Evolutionary conservation across 2,113 vertebrate species (phyloP).

Genomic region (Noctilio leporinus): DNA sequence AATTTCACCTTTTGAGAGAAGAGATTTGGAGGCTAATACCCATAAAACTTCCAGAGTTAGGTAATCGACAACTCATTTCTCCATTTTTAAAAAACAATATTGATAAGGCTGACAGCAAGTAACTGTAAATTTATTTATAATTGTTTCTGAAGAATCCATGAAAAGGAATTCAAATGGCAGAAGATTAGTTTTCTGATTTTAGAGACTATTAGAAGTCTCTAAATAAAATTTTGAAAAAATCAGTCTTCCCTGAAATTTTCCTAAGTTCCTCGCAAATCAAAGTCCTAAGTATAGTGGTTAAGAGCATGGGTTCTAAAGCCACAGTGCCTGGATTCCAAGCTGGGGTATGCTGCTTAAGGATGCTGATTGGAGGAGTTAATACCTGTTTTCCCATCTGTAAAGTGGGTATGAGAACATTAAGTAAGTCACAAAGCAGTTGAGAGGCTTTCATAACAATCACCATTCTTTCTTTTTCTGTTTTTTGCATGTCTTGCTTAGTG

Average conservation of each 20-base stretch:
- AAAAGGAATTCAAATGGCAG: background rate
- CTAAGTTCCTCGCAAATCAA: background rate
- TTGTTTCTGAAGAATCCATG: background rate
- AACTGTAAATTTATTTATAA: background rate
- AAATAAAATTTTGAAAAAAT: slow-evolving; percentile 2
- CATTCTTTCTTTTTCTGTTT: too few relatives aligned
- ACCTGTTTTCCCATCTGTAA: background rate
- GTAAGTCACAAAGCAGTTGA: background rate
- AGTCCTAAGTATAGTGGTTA: background rate
- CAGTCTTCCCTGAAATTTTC: background rate
- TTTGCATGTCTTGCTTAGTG: background rate
- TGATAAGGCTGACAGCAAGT: background rate
- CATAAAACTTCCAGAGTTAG: background rate
- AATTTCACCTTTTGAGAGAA: background rate
- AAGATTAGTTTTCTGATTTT: background rate
- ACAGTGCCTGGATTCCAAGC: background rate
- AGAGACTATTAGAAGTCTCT: background rate
- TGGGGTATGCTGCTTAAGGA: background rate
- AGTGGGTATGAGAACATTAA: background rate
- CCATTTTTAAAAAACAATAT: background rate
- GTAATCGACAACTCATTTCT: background rate
- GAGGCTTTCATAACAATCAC: background rate
- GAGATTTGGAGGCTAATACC: background rate
- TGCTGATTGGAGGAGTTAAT: background rate
- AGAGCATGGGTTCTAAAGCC: background rate